Evolutionary conservation across 2,797 vertebrate genomes (phyloP).

Genomic region (Buceros bicornis): DNA sequence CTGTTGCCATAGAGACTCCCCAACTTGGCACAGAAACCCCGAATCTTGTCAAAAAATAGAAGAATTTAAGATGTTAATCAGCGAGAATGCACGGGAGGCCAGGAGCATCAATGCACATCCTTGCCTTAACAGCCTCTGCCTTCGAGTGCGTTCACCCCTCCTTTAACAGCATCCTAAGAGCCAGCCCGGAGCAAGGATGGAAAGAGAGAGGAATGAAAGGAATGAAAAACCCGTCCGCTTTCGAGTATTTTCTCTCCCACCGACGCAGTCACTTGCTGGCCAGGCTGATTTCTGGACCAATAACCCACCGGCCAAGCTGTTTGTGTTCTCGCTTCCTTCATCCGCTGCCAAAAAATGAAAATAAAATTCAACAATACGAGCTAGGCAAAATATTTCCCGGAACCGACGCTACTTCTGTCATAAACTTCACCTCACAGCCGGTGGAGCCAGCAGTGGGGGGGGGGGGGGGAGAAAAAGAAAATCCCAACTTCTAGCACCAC

Average conservation of each 20-base stretch:
- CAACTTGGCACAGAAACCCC: slow-evolving; percentile 1
- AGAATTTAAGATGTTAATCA: slow-evolving; percentile 72
- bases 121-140: not conserved
- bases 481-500: not conserved
- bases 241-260: slow-evolving; percentile 28
- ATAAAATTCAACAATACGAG: slow-evolving; percentile 50
- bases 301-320: slow-evolving; percentile 11
- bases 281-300: slow-evolving; percentile 31
- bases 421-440: slow-evolving; percentile 28
- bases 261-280: not conserved
- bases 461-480: not conserved
- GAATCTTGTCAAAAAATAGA: slow-evolving; percentile 55
- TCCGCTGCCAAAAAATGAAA: slow-evolving; percentile 28
- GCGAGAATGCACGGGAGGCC: not conserved
- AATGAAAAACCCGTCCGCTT: not conserved
- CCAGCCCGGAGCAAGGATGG: not conserved
- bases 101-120: not conserved
- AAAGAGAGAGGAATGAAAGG: not conserved
- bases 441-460: rapidly evolving
- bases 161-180: not conserved
- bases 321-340: slow-evolving; percentile 19
- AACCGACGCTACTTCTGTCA: not conserved
- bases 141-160: not conserved
- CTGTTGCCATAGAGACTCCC: slow-evolving; percentile 75
- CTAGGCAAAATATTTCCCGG: slow-evolving; percentile 64